Evolutionary conservation across 2,797 vertebrate genomes (phyloP).

Genomic region (Pseudocheirus occidentalis): DNA sequence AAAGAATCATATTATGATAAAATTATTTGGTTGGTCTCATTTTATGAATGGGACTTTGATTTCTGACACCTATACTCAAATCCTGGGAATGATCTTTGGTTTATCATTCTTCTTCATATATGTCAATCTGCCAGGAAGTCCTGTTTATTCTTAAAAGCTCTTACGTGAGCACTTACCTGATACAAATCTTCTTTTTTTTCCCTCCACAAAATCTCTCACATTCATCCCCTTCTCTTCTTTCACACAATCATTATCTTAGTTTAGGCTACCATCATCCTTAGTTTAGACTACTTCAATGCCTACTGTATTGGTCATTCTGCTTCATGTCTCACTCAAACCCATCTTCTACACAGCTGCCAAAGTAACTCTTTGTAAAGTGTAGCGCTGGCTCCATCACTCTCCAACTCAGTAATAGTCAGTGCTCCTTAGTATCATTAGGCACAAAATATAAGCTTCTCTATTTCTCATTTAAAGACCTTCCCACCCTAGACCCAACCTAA

Average conservation of each 20-base stretch:
- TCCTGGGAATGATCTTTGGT: background rate
- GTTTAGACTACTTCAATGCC: background rate
- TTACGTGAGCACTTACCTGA: background rate
- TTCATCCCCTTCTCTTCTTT: background rate
- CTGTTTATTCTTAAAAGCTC: background rate
- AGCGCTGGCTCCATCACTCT: background rate
- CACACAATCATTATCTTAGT: background rate
- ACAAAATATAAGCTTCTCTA: background rate
- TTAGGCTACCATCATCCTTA: background rate
- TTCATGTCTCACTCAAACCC: background rate
- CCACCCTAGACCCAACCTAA: background rate
- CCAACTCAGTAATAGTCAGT: background rate
- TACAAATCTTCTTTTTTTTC: background rate
- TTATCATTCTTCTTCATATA: background rate
- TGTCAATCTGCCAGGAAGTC: background rate
- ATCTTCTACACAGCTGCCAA: background rate
- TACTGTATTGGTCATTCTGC: background rate
- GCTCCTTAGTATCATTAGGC: background rate
- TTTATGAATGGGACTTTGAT: background rate
- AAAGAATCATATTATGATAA: background rate
- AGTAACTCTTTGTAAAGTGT: background rate
- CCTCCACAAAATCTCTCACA: background rate
- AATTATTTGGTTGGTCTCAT: background rate
- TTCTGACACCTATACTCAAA: background rate
- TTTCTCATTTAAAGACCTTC: background rate